A percentile compares a stretch with the other conserved stretches of the same genome.
These are phyloP conservation scores for Hetaerina americana DNA, from an alignment of 1,140 invertebrate genomes.

Conservation along the genomic window DNA sequence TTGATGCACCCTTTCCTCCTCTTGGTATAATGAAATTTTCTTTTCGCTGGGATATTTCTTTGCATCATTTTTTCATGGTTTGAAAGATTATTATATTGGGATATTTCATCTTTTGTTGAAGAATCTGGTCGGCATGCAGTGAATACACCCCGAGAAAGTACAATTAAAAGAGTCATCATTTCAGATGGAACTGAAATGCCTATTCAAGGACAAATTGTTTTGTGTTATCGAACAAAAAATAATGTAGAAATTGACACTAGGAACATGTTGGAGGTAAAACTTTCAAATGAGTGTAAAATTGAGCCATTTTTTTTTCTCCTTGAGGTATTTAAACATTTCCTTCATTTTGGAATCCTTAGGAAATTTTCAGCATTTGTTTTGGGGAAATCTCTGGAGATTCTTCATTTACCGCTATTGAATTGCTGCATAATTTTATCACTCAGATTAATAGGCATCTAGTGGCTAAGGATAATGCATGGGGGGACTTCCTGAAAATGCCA, in stretches of 20 bases:
- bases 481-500: constrained; percentile 34
- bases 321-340: not conserved
- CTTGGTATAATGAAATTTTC: constrained; percentile 27
- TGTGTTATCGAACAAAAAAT: constrained; percentile 35
- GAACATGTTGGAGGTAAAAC: constrained; percentile 31
- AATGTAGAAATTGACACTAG: constrained; percentile 33
- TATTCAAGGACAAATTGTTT: constrained; percentile 36
- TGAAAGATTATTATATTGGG: not conserved
- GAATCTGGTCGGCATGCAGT: constrained; percentile 38
- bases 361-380: constrained; percentile 26
- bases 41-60: not conserved
- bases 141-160: constrained; percentile 22
- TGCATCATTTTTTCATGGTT: constrained; percentile 7
- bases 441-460: constrained; percentile 33
- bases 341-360: constrained; percentile 17
- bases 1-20: constrained; percentile 30
- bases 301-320: too few relatives aligned
- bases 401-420: constrained; percentile 25
- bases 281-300: constrained; percentile 2
- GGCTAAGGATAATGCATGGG: constrained; percentile 34
- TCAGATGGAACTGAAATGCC: constrained; percentile 32
- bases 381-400: constrained; percentile 29
- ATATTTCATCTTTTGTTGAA: constrained; percentile 17
- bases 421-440: constrained; percentile 31
- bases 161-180: constrained; percentile 33